Base-by-base conservation (phyloP, 1,140 invertebrate species). In the Callitettix versicolor region DNA sequence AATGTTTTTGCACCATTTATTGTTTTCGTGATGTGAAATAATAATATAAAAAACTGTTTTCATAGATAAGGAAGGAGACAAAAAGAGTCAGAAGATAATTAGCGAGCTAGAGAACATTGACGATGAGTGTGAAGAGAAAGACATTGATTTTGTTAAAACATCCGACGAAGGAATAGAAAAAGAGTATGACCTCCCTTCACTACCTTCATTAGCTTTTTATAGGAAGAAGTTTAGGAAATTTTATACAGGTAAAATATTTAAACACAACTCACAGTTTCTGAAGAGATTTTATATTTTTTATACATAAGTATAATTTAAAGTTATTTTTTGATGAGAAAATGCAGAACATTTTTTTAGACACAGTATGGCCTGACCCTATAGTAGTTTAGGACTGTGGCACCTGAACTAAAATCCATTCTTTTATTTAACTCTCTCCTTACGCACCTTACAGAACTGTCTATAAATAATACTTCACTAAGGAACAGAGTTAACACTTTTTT, bases 31-130 rank as follows among this genome's bases (percentile, higher is more conserved):
- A n/a, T n/a, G n/a, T n/a, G n/a, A n/a, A n/a, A n/a, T n/a, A 36
- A 36, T 36, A 41, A 41, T 15, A 15, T 15, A 18, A 34, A 53
- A 18, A 22, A n/a, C 59, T 57, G 55, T 43, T 4, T 48, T 70
- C 70, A 11, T 64, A 91, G 88, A 91, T 68, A 84, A 88, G 65
- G 89, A 93, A 73, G 85, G 85, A 6, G 89, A 92, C 64, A 91
- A 92, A 63, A 89, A 89, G 65, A 88, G 88, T 40, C 86, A 88
- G 60, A 90, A 89, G 65, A 93, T 95, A 53, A 73, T 95, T 0
- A 81, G 81, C 62, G 91, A 95, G 70, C 67, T 96, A 38, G 92
- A 96, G 70, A 93, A 94, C 61, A 95, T 96, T 64, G 91, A 95
- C 64, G 90, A 95, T 64, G 90, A 94, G 64, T 93, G 89, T 66